Evolutionary conservation across 2,797 vertebrate genomes (phyloP), one percentile per base, ranked within the genome.

Genomic region (Coracias cyanogaster): DNA sequence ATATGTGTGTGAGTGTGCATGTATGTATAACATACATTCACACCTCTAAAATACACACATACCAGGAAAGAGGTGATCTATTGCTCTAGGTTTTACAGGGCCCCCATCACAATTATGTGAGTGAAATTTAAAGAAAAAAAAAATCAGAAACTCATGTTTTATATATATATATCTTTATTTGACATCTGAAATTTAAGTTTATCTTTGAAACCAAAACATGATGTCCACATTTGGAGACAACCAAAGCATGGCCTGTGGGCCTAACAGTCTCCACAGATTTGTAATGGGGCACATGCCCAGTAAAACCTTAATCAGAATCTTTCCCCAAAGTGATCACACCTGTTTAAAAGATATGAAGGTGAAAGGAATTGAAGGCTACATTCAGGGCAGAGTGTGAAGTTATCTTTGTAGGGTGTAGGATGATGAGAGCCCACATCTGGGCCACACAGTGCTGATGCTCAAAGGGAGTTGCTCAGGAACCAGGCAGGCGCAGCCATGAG

Each of bases 1-100:
- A 8, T 95, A 76, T 95, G 19, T 96, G 83, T 66, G 93, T 89
- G 76, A 55, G 49, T 58, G 55, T 91, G 86, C 85, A 57, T 94
- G 97, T 93, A 91, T 94, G 91, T 35, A 24, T 16, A 58, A 55
- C 67, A 77, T 89, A 65, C 94, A 94, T 83, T 81, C 96, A 95
- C 95, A 91, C 79, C 74, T 86, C 71, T 51, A 69, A 80, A 95
- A 86, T 95, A 73, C 90, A 91, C 93, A 94, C 54, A 61, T 78
- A 81, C 89, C 43, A 93, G 96, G 94, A 96, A 94, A 95, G 88
- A 92, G 35, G 52, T 90, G 69, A 70, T 55, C 52, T 92, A 5
- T 45, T 71, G n/a, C 67, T 94, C 64, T 74, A 60, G 72, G 51
- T 90, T 89, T 92, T 89, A 73, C 41, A 77, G 81, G 62, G 41